Evolutionary conservation across 2,888 invertebrate genomes (phyloP).

Genomic region (Lithophane leautieri): DNA sequence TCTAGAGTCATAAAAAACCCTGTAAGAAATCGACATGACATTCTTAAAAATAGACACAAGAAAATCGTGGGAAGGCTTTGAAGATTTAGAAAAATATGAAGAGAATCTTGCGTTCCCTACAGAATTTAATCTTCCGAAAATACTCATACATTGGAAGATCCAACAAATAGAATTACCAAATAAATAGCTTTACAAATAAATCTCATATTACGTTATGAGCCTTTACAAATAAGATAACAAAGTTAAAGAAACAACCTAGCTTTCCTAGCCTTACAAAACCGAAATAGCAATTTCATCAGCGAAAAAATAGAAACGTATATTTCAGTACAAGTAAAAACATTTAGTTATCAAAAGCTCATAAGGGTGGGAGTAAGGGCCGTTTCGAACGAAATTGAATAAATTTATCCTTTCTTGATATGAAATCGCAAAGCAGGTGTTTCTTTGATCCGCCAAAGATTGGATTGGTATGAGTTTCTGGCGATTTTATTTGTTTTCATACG

Average conservation of each 20-base stretch:
- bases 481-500: slow-evolving; percentile 65
- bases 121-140: slow-evolving; percentile 31
- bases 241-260: slow-evolving; percentile 14
- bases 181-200: slow-evolving; percentile 38
- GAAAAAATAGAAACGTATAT: slow-evolving; percentile 34
- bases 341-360: slow-evolving; percentile 67
- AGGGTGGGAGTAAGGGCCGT: slow-evolving; percentile 48
- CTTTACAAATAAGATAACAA: slow-evolving; percentile 22
- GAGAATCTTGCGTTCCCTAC: not conserved
- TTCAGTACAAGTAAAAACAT: slow-evolving; percentile 47
- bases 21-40: too few relatives aligned
- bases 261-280: not conserved
- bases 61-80: not conserved
- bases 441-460: slow-evolving; percentile 69
- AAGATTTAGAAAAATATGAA: slow-evolving; percentile 1
- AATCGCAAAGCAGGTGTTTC: slow-evolving; percentile 66
- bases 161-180: slow-evolving; percentile 40
- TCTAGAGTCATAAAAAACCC: too few relatives aligned
- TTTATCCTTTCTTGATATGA: slow-evolving; percentile 67
- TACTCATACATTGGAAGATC: slow-evolving; percentile 14
- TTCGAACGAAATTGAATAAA: slow-evolving; percentile 67
- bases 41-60: slow-evolving; percentile 7
- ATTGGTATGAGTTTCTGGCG: slow-evolving; percentile 63
- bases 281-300: slow-evolving; percentile 40
- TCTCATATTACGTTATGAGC: slow-evolving; percentile 8